Evolutionary conservation across 1,140 invertebrate genomes (phyloP).

Genomic region (Drosophila parvula): DNA sequence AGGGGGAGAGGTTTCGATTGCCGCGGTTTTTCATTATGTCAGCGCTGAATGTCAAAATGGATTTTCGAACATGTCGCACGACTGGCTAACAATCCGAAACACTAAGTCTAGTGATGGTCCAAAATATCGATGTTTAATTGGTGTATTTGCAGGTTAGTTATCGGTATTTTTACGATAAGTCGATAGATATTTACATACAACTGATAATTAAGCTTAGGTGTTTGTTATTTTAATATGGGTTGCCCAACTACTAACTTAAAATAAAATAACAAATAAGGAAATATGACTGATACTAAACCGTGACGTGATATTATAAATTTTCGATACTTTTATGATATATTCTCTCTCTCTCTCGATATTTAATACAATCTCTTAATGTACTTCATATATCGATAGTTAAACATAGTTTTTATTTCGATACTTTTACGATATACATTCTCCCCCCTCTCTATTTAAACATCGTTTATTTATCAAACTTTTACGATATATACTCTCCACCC

Average conservation of each 20-base stretch:
- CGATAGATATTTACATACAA: background rate
- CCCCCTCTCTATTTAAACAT: background rate
- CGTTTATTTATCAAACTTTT: too few relatives aligned
- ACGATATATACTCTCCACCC: background rate
- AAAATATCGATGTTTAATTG: background rate
- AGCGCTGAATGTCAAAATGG: slow-evolving; percentile 63
- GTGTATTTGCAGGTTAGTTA: background rate
- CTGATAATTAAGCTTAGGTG: background rate
- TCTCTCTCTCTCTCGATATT: background rate
- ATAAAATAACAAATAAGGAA: too few relatives aligned
- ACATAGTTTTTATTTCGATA: too few relatives aligned
- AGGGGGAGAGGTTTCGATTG: slow-evolving; percentile 19
- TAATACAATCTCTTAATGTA: background rate
- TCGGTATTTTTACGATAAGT: background rate
- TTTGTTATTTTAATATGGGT: background rate
- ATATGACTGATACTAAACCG: too few relatives aligned
- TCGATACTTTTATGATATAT: background rate
- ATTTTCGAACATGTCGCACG: slow-evolving; percentile 57
- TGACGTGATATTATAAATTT: too few relatives aligned
- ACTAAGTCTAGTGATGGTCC: background rate
- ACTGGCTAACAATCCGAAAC: slow-evolving; percentile 1
- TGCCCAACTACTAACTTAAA: too few relatives aligned
- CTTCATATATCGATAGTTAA: background rate
- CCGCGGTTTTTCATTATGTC: slow-evolving; percentile 59
- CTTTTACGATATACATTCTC: background rate